These are phyloP conservation scores for Semotilus atromaculatus DNA, from an alignment of 2,797 vertebrate species.

Conservation along the genomic window DNA sequence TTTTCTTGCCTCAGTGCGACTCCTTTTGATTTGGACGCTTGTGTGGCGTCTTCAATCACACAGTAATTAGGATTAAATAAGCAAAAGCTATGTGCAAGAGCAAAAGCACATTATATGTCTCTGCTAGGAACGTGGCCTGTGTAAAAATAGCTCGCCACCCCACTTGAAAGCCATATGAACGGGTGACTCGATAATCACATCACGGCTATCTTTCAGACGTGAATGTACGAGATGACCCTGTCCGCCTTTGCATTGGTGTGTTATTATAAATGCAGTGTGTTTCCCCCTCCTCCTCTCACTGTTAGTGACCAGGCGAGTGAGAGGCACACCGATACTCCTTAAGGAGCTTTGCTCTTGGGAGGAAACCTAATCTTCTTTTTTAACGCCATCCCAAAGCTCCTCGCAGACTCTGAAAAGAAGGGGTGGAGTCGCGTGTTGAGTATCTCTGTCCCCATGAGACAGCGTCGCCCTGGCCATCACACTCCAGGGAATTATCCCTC, in stretches of 20 bases:
- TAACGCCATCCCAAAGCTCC: slow-evolving; percentile 80
- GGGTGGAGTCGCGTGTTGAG: slow-evolving; percentile 71
- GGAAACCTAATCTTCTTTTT: slow-evolving; percentile 86
- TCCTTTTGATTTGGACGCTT: not conserved
- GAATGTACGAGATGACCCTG: slow-evolving; percentile 13
- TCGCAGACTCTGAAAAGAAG: slow-evolving; percentile 71
- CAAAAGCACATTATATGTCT: slow-evolving; percentile 27
- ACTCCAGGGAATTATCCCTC: slow-evolving; percentile 79
- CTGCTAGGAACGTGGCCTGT: not conserved
- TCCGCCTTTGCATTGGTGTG: slow-evolving; percentile 23
- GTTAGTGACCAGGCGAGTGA: slow-evolving; percentile 81
- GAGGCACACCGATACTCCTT: slow-evolving; percentile 83
- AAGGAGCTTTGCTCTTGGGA: slow-evolving; percentile 84
- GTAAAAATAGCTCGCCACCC: slow-evolving; percentile 43
- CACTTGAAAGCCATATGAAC: slow-evolving; percentile 1
- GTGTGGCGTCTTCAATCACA: slow-evolving; percentile 29
- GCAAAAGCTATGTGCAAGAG: slow-evolving; percentile 8
- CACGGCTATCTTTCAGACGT: slow-evolving; percentile 19
- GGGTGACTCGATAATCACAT: slow-evolving; percentile 27
- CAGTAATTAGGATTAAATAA: slow-evolving; percentile 45
- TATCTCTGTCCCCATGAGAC: slow-evolving; percentile 82
- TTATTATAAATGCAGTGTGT: slow-evolving; percentile 36
- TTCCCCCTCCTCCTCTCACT: slow-evolving; percentile 22
- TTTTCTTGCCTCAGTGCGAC: not conserved
- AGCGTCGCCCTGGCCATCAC: slow-evolving; percentile 75